Conservation (phyloP, 2,113 vertebrate species). For the Hippolais icterina region DNA sequence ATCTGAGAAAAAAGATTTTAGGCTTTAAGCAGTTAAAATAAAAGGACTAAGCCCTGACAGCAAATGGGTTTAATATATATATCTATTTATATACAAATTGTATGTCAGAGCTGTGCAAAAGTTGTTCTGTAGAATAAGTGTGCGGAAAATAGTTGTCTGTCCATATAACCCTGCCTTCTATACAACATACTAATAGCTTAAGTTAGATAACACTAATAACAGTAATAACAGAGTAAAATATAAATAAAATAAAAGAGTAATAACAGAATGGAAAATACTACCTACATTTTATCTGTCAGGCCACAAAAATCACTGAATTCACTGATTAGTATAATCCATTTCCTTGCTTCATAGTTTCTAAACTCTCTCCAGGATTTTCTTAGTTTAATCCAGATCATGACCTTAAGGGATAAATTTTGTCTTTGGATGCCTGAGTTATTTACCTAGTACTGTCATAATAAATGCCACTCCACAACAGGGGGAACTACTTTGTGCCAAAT, state of each 20-base stretch:
- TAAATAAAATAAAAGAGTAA: too few species aligned
- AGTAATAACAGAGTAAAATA: neutral
- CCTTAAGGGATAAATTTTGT: slow-evolving; percentile 3
- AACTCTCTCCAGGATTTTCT: neutral
- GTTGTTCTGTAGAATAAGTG: neutral
- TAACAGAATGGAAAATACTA: neutral
- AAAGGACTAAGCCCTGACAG: neutral
- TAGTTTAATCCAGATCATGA: neutral
- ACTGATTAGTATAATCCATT: neutral
- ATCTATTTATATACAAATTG: neutral
- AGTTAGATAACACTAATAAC: neutral
- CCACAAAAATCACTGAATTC: neutral
- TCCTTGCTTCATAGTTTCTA: neutral
- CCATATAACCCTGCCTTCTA: neutral
- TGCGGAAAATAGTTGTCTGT: neutral
- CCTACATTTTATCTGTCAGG: neutral
- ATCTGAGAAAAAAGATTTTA: neutral
- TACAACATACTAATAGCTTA: neutral
- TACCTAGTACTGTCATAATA: neutral
- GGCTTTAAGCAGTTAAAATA: neutral
- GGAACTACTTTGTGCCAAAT: neutral
- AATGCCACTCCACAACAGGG: neutral
- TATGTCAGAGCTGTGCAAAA: neutral
- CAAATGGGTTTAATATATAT: neutral
- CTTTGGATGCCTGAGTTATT: neutral